Percentiles rank a stretch among this genome's conserved stretches.
phyloP scores from a whole-genome alignment of 2,888 invertebrate genomes.

The Abrostola triplasia region DNA sequence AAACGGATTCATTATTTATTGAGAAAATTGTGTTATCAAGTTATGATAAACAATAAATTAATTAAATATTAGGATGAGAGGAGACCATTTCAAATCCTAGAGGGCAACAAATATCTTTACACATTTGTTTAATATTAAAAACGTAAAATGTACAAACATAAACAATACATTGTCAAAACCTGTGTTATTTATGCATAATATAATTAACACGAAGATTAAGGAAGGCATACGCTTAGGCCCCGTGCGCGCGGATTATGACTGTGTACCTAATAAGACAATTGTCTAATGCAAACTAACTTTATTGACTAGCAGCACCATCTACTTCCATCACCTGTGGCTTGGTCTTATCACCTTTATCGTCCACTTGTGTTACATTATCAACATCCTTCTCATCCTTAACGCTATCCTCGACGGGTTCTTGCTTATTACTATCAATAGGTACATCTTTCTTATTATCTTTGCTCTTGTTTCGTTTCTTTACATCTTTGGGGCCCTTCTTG shows the following conservation, averaged over 20 bases:
- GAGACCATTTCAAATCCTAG: constrained; percentile 78
- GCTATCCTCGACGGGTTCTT: constrained; percentile 63
- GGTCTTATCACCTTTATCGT: constrained; percentile 72
- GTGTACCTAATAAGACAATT: constrained; percentile 78
- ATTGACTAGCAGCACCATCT: constrained; percentile 86
- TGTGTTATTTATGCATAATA: constrained; percentile 78
- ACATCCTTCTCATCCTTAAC: constrained; percentile 62
- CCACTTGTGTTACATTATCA: constrained; percentile 71
- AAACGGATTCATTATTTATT: constrained; percentile 81
- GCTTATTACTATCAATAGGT: constrained; percentile 66
- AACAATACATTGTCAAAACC: constrained; percentile 80
- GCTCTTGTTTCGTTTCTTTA: constrained; percentile 84
- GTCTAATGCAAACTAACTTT: constrained; percentile 80
- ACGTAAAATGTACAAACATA: constrained; percentile 85
- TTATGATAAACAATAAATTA: constrained; percentile 87
- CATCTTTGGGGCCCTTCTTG: constrained; percentile 74
- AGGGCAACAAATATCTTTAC: constrained; percentile 73
- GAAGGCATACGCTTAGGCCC: constrained; percentile 65
- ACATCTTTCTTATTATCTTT: constrained; percentile 78
- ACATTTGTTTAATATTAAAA: constrained; percentile 76
- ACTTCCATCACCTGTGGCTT: constrained; percentile 81
- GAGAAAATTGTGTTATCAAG: constrained; percentile 85
- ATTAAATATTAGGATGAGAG: constrained; percentile 77
- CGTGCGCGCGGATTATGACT: constrained; percentile 64
- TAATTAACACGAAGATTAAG: constrained; percentile 68